These are phyloP conservation scores for Pluvialis apricaria DNA, from an alignment of 2,113 vertebrate genomes.

Conservation along the genomic window DNA sequence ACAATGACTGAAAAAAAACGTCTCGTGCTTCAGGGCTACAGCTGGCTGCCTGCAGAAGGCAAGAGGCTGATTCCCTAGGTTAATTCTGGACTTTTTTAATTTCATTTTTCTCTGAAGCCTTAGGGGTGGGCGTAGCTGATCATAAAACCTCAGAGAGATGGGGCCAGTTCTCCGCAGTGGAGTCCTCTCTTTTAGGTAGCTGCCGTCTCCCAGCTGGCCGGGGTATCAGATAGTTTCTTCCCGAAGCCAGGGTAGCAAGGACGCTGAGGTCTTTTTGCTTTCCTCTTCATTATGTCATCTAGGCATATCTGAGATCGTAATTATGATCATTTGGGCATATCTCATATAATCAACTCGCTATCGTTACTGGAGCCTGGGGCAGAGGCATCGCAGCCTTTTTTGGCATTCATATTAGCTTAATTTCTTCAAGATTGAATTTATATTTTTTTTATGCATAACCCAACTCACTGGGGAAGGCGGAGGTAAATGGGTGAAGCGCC, in stretches of 20 bases:
- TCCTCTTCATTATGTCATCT: neutral
- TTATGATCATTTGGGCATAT: conserved; percentile 20
- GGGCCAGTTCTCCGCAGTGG: neutral
- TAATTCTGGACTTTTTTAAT: neutral
- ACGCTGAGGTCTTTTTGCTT: neutral
- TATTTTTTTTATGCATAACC: neutral
- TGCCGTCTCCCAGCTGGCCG: neutral
- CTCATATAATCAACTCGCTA: neutral
- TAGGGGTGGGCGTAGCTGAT: neutral
- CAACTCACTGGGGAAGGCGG: neutral
- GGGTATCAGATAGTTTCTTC: neutral
- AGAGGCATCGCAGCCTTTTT: neutral
- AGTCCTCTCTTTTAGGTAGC: neutral
- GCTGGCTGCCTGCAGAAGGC: neutral
- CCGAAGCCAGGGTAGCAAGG: neutral
- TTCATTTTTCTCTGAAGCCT: neutral
- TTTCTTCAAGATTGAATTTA: neutral
- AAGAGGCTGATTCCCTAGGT: neutral
- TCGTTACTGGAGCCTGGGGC: neutral
- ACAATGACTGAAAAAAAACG: neutral
- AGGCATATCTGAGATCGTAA: neutral
- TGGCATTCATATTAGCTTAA: neutral
- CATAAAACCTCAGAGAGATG: neutral
- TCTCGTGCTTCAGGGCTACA: neutral
- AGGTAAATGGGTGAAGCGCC: neutral